Evolutionary conservation across 2,797 vertebrate genomes (phyloP), one percentile per base, ranked within the genome.

Genomic region (Tachyglossus aculeatus): DNA sequence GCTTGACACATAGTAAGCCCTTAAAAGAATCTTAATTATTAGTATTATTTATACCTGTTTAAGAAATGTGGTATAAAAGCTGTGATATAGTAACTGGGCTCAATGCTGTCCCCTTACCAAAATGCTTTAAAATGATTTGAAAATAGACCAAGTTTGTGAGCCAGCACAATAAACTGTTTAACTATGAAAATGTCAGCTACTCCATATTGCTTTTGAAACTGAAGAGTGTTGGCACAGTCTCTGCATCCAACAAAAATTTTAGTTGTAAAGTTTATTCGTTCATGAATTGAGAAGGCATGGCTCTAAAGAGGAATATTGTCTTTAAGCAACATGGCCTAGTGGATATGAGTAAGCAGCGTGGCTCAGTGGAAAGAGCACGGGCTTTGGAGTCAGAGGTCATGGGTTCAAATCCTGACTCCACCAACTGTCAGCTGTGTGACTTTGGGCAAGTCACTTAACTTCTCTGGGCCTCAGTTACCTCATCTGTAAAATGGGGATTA

Each of bases 191-290:
- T 39, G 2, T 37, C 73, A 67, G 7, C 10, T 31, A 40, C 22
- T 48, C 69, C 57, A 77, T 84, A 77, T 75, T 45, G 70, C 66
- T 53, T 67, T 77, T 74, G 21, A 64, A 47, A 24, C 10, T 32
- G 19, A 72, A 68, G 44, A 74, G 33, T 24, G 34, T 52, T 50
- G 50, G 2, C 29, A 53, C 37, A 38, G 3, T 69, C 60, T 41
- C 38, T 55, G 11, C 11, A 37, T 40, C 60, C 68, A 79, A 48
- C n/a, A 57, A 48, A 40, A 19, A 48, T 65, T 73, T 65, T 43
- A 9, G 0, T 25, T 67, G 5, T 52, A 29, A 18, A 64, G 34
- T 18, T 6, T 27, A 24, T 47, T 47, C 47, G 16, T 27, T 47
- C 18, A 9, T n/a, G 9, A 29, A 9, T 47, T 7, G 25, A 11